Evolutionary conservation across 2,888 invertebrate genomes (phyloP), one percentile per base, ranked within the genome.

Genomic region (Drosophila meridiana): DNA sequence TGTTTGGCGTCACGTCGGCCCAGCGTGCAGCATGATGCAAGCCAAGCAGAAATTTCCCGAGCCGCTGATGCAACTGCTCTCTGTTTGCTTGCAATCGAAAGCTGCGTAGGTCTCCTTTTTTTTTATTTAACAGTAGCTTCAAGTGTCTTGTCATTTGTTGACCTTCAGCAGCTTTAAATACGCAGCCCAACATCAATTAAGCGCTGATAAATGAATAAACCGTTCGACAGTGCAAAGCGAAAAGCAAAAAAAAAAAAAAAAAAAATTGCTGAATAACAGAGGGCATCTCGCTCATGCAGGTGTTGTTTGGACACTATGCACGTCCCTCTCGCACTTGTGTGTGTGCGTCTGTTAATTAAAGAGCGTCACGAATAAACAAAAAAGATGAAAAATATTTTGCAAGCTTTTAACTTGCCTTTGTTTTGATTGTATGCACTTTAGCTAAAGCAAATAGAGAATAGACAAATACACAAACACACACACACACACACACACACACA

Each of bases 91-190:
- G 26, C 62, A 56, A 52, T 73, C n/a, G 32, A 69, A 69, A 69
- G 45, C 57, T 70, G 14, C 26, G 14, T 55, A 26, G 13, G 30
- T 43, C n/a, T 61, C 47, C 20, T 20, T 26, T 47, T 52, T 61
- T 61, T 50, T 48, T 50, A 5, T 8, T n/a, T 38, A 78, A 60
- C 63, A 72, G 71, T 60, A 69, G 78, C 78, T 75, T 43, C 11
- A 36, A 73, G 48, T 65, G 61, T 48, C 52, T 79, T 79, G 80
- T 81, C 80, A 81, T 81, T 81, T 71, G 57, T 67, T 83, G 83
- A 84, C 83, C 83, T 84, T 84, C 83, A 83, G 64, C 28, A 48
- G 62, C 60, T 69, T 77, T 69, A 62, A 66, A 61, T 69, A 76
- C 69, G 50, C 78, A 59, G 64, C 7, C 61, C 78, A 69, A 75